Base-by-base conservation (phyloP, 53 echinoderm and acorn worm genomes). In the Holothuria leucospilota region DNA sequence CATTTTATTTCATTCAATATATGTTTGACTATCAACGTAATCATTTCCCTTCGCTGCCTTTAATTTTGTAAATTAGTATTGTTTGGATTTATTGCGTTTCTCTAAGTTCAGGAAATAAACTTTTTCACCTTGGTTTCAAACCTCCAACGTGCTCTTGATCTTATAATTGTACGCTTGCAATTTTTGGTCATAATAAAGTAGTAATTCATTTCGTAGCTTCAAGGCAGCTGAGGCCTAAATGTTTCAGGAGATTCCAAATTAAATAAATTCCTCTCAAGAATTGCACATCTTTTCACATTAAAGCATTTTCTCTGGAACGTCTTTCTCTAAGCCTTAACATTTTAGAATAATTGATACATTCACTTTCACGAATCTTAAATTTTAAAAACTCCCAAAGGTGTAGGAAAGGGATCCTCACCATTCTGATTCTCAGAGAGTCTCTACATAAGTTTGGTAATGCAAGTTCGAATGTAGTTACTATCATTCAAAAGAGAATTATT, bases 331-430 rank as follows among this genome's bases (percentile, higher is more conserved):
- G 52, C 77, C 24, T 24, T 51, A n/a, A 11, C n/a, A 21, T 26
- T 77, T 77, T 52, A n/a, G 77, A 42, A 28, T n/a, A 77, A 8
- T 77, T 51, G 46, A 77, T 77, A 26, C 51, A n/a, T n/a, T 77
- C 4, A 9, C 25, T 2, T 77, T 6, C n/a, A 15, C 56, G 77
- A 9, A 77, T 41, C 13, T 21, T 41, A 75, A 46, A 75, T 25
- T 75, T 75, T 7, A 75, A 20, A 5, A 39, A 8, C 25, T 75
- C 75, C 77, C 49, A 77, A 28, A 46, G n/a, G 56, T 49, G 20
- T n/a, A n/a, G 24, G 56, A 46, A 16, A n/a, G n/a, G 77, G 77
- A 53, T 41, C 51, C 8, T 16, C 52, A 4, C 52, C 52, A 52
- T 13, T 14, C 12, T 11, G 52, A 52, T 11, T 13, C 52, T 52